These are phyloP conservation scores for Sinodicranocentrus sp. DNA, from an alignment of 2,888 invertebrate genomes.

Conservation along the genomic window DNA sequence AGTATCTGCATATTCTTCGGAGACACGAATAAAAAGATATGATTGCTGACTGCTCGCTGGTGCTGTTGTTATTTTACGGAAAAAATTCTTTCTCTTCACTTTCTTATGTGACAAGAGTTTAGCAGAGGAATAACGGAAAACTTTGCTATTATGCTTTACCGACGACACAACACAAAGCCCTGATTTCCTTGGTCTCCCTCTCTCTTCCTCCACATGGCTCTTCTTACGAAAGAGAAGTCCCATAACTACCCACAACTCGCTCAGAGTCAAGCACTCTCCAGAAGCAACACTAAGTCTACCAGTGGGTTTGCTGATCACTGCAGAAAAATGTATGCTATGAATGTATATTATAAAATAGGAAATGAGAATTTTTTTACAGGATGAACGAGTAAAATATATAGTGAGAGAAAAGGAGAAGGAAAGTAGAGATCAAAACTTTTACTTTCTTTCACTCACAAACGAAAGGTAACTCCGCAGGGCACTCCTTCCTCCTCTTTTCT, in stretches of 20 bases:
- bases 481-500: slow-evolving; percentile 44
- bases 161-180: slow-evolving; percentile 15
- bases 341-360: slow-evolving; percentile 53
- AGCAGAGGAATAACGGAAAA: not conserved
- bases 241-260: not conserved
- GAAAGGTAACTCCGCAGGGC: slow-evolving; percentile 69
- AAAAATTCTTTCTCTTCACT: slow-evolving; percentile 1
- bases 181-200: slow-evolving; percentile 16
- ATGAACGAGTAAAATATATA: slow-evolving; percentile 53
- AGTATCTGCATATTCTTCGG: slow-evolving; percentile 63
- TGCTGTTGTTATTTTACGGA: slow-evolving; percentile 59
- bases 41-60: slow-evolving; percentile 52
- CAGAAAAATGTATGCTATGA: slow-evolving; percentile 11
- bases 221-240: not conserved
- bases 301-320: slow-evolving; percentile 41
- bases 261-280: slow-evolving; percentile 44
- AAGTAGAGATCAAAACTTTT: slow-evolving; percentile 65
- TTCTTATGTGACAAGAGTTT: slow-evolving; percentile 18
- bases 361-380: slow-evolving; percentile 61
- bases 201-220: not conserved
- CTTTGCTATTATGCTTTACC: not conserved
- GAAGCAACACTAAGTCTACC: not conserved
- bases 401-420: slow-evolving; percentile 27
- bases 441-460: slow-evolving; percentile 60
- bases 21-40: slow-evolving; percentile 64